Conservation (phyloP, 2,113 vertebrate species). For the Clarias gariepinus region DNA sequence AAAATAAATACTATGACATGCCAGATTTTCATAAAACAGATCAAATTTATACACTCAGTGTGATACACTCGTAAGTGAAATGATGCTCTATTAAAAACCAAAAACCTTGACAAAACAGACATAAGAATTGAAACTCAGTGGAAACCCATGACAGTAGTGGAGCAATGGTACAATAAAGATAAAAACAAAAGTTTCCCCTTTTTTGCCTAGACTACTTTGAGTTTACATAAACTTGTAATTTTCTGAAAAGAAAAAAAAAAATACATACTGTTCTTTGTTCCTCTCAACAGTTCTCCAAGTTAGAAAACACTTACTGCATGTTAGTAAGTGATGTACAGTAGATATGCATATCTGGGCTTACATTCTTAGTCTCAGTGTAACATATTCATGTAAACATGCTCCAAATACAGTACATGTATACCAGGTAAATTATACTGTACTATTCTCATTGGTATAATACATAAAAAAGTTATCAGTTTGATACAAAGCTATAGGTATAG, state of each 20-base stretch:
- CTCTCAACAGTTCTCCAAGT: neutral
- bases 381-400: constrained; percentile 26
- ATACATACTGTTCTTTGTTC: neutral
- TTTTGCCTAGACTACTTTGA: neutral
- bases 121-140: constrained; percentile 1
- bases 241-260: neutral
- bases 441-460: neutral
- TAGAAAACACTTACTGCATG: neutral
- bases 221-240: neutral
- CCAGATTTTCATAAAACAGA: neutral
- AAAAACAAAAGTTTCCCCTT: neutral
- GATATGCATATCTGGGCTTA: neutral
- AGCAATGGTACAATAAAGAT: neutral
- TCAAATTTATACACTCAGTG: neutral
- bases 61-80: neutral
- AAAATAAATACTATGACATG: neutral
- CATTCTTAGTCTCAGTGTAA: constrained; percentile 9
- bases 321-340: constrained; percentile 17
- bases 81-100: neutral
- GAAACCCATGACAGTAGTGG: neutral
- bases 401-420: constrained; percentile 6
- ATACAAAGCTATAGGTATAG: no score
- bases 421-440: neutral
- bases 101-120: neutral
- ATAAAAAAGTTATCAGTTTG: neutral